Base-by-base conservation (phyloP, 1,140 invertebrate species). In the Drosophila sturtevanti region DNA sequence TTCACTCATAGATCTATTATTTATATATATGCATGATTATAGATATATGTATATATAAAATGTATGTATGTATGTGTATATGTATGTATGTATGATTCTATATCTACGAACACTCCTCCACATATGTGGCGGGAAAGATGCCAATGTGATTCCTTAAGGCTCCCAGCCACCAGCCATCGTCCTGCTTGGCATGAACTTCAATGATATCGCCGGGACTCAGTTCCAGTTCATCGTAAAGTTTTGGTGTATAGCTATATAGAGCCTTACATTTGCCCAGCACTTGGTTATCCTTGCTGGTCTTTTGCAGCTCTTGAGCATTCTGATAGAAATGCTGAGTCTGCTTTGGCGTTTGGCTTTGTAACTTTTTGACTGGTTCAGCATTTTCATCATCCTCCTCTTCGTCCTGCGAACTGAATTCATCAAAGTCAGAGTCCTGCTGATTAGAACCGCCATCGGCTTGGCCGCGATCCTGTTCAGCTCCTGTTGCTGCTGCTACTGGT, bases 121-220 rank as follows among this genome's bases (percentile, higher is more conserved):
- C 97, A 85, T 98, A 98, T 4, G 97, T 98, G 1, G 97, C 97
- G 0, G 98, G 98, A 85, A 98, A 98, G 72, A 98, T 98, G 24
- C 98, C 98, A 58, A 97, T 95, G 61, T 94, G 93, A 27, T 97
- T 97, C 67, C 96, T 94, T 51, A 97, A 94, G 77, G 98, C 97
- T 9, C 97, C 97, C 58, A 97, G 94, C 97, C 98, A 98, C 97
- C 97, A 98, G 5, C 97, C 97, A 89, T 98, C 97, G n/a, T 96
- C 95, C 90, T 98, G 96, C 89, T 98, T 98, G 79, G 97, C 95
- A 91, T 97, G 97, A 24, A 98, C 95, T 67, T 95, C 96, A 75
- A 98, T 97, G 10, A 97, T 93, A 90, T 98, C 97, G 74, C 97
- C 97, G 82, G 95, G 95, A 86, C 93, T 94, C 52, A 98, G 93